Evolutionary conservation across 2,888 invertebrate species (phyloP).

Genomic region (Perdita meconis): DNA sequence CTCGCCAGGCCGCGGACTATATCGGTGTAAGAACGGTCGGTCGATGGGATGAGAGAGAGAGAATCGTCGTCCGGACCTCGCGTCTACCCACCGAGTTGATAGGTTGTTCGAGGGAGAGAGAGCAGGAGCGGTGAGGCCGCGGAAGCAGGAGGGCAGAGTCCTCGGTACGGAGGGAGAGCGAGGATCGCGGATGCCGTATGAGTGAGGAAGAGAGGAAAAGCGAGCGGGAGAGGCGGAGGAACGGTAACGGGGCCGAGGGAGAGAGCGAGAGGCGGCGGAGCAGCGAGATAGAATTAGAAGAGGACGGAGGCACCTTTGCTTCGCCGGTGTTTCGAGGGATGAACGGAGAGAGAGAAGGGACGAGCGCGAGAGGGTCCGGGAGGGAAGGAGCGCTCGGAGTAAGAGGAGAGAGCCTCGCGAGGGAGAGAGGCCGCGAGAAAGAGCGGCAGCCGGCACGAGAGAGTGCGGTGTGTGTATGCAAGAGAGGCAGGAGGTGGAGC

Average conservation of each 20-base stretch:
- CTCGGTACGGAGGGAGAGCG: constrained; percentile 52
- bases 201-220: constrained; percentile 12
- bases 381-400: constrained; percentile 53
- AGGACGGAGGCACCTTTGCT: constrained; percentile 71
- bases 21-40: constrained; percentile 83
- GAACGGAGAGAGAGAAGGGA: constrained; percentile 51
- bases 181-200: constrained; percentile 18
- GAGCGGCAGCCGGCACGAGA: constrained; percentile 37
- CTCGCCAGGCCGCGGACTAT: constrained; percentile 79
- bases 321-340: constrained; percentile 57
- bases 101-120: constrained; percentile 73
- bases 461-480: constrained; percentile 41
- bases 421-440: constrained; percentile 35
- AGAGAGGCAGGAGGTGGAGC: constrained; percentile 74
- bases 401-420: constrained; percentile 54
- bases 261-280: constrained; percentile 59
- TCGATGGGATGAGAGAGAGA: constrained; percentile 83
- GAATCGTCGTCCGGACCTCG: constrained; percentile 80
- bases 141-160: constrained; percentile 24
- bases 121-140: constrained; percentile 38
- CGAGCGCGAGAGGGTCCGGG: constrained; percentile 42
- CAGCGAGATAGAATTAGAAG: constrained; percentile 82
- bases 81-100: constrained; percentile 83
- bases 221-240: constrained; percentile 24
- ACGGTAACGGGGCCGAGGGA: constrained; percentile 13